Evolutionary conservation across 2,888 invertebrate species (phyloP).

Genomic region (Callimorpha dominula): DNA sequence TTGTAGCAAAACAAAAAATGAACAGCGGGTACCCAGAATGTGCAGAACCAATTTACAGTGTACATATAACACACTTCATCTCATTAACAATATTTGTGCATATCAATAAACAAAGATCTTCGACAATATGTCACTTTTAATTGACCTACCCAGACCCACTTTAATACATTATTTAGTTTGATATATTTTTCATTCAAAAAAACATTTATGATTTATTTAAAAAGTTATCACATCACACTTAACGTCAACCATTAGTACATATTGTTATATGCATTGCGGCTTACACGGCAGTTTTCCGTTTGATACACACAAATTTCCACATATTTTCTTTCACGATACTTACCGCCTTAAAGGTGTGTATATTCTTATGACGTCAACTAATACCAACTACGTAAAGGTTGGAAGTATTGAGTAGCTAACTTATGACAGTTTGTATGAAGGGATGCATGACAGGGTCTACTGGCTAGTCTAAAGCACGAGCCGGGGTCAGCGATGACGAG

Average conservation of each 20-base stretch:
- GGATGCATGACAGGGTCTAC: conserved; percentile 79
- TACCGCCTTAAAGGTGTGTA: conserved; percentile 22
- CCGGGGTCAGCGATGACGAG: conserved; percentile 66
- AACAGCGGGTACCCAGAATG: conserved; percentile 75
- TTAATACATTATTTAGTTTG: conserved; percentile 46
- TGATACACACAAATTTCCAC: conserved; percentile 47
- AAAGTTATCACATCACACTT: conserved; percentile 53
- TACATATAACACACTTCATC: conserved; percentile 63
- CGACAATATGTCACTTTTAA: conserved; percentile 74
- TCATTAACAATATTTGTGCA: conserved; percentile 59
- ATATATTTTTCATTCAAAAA: conserved; percentile 48
- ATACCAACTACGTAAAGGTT: conserved; percentile 22
- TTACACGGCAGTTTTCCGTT: conserved; percentile 72
- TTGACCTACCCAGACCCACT: conserved; percentile 62
- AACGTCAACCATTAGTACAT: conserved; percentile 80
- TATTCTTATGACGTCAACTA: conserved; percentile 26
- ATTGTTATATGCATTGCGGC: conserved; percentile 81
- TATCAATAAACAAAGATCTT: conserved; percentile 61
- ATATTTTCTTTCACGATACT: conserved; percentile 30
- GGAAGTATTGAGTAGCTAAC: conserved; percentile 47
- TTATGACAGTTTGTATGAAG: conserved; percentile 63
- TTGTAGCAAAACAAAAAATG: conserved; percentile 72
- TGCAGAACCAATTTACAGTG: conserved; percentile 82
- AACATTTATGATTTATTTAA: conserved; percentile 43
- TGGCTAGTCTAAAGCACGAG: conserved; percentile 72